A percentile compares a stretch with the other conserved stretches of the same genome.
Conservation (phyloP, 2,888 invertebrate species). For the Chironomus tentans region DNA sequence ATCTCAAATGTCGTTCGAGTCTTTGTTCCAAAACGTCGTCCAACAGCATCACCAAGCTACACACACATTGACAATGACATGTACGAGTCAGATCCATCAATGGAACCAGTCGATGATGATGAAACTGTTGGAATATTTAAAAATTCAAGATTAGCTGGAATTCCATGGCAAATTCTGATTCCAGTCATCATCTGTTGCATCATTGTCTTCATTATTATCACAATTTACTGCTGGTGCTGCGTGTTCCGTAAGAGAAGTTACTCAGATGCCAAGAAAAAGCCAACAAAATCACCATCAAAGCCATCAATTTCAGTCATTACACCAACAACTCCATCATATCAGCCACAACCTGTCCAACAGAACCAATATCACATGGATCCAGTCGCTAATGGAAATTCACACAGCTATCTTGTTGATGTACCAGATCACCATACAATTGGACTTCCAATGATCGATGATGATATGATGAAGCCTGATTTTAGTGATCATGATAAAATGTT, state of each 20-base stretch:
- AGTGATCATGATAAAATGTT: conserved; percentile 44
- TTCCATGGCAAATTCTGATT: conserved; percentile 21
- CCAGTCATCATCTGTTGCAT: conserved; percentile 30
- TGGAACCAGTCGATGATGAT: conserved; percentile 20
- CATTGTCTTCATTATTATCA: conserved; percentile 28
- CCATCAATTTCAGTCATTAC: conserved; percentile 17
- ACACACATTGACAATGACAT: background rate
- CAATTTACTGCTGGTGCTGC: conserved; percentile 29
- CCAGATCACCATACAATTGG: conserved; percentile 43
- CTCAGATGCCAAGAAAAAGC: background rate
- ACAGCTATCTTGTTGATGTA: conserved; percentile 34
- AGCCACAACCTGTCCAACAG: background rate
- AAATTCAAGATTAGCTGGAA: conserved; percentile 29
- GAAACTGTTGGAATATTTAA: conserved; percentile 18
- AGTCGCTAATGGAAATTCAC: conserved; percentile 29
- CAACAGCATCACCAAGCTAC: background rate
- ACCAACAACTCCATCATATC: conserved; percentile 1
- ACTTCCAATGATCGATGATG: conserved; percentile 42
- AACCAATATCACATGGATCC: conserved; percentile 22
- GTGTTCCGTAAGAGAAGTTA: conserved; percentile 28
- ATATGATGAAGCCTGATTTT: conserved; percentile 36
- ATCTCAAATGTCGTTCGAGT: conserved; percentile 49
- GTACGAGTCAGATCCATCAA: conserved; percentile 6
- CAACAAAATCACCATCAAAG: conserved; percentile 23
- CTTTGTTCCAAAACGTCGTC: background rate